Evolutionary conservation across 2,113 vertebrate species (phyloP), one percentile per base, ranked within the genome.

Genomic region (Anolis carolinensis): DNA sequence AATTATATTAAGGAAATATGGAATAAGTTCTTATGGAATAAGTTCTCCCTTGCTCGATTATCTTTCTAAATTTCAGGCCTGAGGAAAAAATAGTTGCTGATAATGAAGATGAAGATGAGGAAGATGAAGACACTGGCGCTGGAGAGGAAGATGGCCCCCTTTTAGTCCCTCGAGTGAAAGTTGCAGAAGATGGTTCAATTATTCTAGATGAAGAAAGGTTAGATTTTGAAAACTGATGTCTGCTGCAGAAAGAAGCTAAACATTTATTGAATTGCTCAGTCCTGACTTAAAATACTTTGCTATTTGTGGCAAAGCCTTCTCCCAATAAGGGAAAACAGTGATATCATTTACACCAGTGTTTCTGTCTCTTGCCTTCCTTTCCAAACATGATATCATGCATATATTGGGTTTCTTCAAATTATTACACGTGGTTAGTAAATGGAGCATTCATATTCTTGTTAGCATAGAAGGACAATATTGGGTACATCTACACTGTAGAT

Each of bases 201-300:
- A 99, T 99, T 92, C 97, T 99, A 88, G 98, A 99, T 82, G 99
- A 99, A 94, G 98, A 99, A 94, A 99, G 99, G 99, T 99, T 89
- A 39, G 71, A 1, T 85, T 84, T 36, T 88, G 68, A 6, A 76
- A 9, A 3, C 34, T 86, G 73, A 27, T 25, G 83, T 0, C 0
- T 0, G 48, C 14, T 36, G 68, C 34, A 59, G 32, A 55, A 79
- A 55, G 25, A 55, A 9, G 59, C 25, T 25, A 16, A 25, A 23
- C 30, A 73, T 68, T 78, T 84, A 67, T 13, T 50, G 44, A 55
- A 50, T 21, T 44, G 52, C n/a, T 65, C 30, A 84, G 30, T 75
- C 6, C 36, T 84, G 59, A 20, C 59, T 32, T 18, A 65, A 76
- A 30, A 25, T 21, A 76, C n/a, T n/a, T 76, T 65, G 55, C 18